phyloP scores from a whole-genome alignment of 2,113 vertebrate genomes.

The Numida meleagris region DNA sequence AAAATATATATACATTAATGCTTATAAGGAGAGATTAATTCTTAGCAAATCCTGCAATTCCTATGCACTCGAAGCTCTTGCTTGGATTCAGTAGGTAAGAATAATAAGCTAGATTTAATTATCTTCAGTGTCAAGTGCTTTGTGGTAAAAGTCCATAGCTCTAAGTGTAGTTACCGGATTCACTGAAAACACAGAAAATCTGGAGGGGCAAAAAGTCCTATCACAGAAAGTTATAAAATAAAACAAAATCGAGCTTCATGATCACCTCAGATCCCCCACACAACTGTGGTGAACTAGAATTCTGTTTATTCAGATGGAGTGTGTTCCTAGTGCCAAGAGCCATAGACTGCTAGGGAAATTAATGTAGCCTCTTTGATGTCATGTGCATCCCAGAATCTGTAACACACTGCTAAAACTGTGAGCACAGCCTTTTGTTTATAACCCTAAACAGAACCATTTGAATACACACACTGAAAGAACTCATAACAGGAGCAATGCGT shows the following conservation, averaged over 20 bases:
- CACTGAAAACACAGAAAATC: background rate
- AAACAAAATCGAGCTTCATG: constrained; percentile 46
- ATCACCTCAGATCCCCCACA: constrained; percentile 80
- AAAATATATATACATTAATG: background rate
- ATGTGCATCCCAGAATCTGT: constrained; percentile 86
- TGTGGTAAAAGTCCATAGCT: background rate
- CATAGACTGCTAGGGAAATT: constrained; percentile 83
- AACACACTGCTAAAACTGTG: constrained; percentile 65
- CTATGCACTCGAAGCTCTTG: background rate
- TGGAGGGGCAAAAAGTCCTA: background rate
- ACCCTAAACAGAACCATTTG: constrained; percentile 83
- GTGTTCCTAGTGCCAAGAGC: constrained; percentile 79
- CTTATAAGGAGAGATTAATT: background rate
- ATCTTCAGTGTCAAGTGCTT: background rate
- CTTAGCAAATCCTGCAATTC: background rate
- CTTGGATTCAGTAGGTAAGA: background rate
- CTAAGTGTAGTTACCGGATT: background rate
- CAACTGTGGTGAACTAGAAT: constrained; percentile 73
- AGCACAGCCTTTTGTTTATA: constrained; percentile 78
- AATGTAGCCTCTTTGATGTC: constrained; percentile 89
- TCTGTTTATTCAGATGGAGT: constrained; percentile 90
- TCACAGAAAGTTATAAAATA: background rate
- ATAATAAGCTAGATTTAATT: background rate
- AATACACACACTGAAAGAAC: constrained; percentile 74
- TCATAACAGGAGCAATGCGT: constrained; percentile 76